Evolutionary conservation across 1,140 invertebrate species (phyloP), one percentile per base, ranked within the genome.

Genomic region (Tetramorium simillimum): DNA sequence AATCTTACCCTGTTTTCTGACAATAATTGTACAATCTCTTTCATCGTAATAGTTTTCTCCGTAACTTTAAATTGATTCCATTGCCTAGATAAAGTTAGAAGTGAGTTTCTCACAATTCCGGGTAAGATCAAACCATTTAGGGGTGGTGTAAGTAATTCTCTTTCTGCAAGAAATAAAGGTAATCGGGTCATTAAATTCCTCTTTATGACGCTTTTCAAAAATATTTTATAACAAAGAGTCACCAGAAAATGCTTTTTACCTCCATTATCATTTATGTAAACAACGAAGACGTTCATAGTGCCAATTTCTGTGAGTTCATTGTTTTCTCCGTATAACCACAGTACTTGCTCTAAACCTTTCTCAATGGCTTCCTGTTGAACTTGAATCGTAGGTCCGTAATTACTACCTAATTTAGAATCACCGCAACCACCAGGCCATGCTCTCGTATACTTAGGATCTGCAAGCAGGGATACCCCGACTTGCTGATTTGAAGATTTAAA

Each of bases 221-320:
- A 33, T 12, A 3, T 40, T 53, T 49, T 33, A 24, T 40, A 70
- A 40, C 2, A 49, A 60, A 24, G 40, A 33, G 9, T 21, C 9
- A 49, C 28, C 4, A 67, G 56, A 33, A 5, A 14, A 28, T 12
- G 9, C 9, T 86, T 92, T 93, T 95, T 96, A 99, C 99, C 98
- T 97, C 98, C 98, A 93, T 98, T 95, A 76, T 98, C 97, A 93
- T 99, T 98, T 81, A 97, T 96, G 93, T 97, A 97, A 92, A 98
- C 97, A 89, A 99, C 96, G 93, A 99, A 99, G 67, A 99, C 97
- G 93, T 99, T 99, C 99, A 99, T 99, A 10, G 99, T 99, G 58
- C 99, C 99, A 65, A 98, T 99, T 96, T 99, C 99, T 0, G 99
- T 99, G 1, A 99, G 92, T 93, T 99, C 97, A 93, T 99, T 97